Base-by-base conservation (phyloP, 2,797 vertebrate genomes). In the Psittacula echo region DNA sequence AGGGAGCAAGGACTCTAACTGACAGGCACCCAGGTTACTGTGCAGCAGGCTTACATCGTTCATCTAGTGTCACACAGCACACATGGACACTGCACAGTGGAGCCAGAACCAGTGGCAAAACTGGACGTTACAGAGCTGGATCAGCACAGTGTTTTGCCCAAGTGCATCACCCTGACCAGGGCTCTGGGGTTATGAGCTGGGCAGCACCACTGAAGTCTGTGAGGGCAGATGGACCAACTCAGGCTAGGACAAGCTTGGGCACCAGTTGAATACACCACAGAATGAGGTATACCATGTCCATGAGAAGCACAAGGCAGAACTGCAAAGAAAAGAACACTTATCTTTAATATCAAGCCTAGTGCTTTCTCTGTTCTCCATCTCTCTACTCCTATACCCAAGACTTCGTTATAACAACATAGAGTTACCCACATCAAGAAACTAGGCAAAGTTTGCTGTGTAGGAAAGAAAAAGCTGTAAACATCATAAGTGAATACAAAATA, bases 341-440 rank as follows among this genome's bases (percentile, higher is more conserved):
- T 88, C 82, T 89, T 74, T 70, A 66, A 27, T 34, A 91, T 86
- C 87, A 91, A 86, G 37, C 51, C 37, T 39, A 27, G 9, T 1
- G 3, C 62, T 58, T 91, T 90, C 76, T 92, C 87, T 88, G 48
- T 90, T 94, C 71, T 89, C 39, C 85, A 60, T 39, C 62, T 72
- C 70, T 32, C 77, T 88, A n/a, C 6, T 44, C 54, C 34, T 82
- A 1, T 76, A 73, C 53, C 50, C 76, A 78, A 76, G 56, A 30
- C 13, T 61, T 13, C 16, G 32, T 67, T 51, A 4, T 47, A 89
- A 93, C 79, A 90, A 47, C 10, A 1, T 8, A 41, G 50, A 82
- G 50, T 79, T 82, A 85, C 56, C 82, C 77, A 82, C 85, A 94
- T 67, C 71, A 89, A 87, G 94, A 90, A 95, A 68, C 56, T 74